Conservation (phyloP, 1,140 invertebrate species). For the Drosophila melanogaster region Release_6_plus_ISO1_MT NT_037436.4:10990501-10991000, state of each 20-base stretch:
- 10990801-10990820: conserved; percentile 70
- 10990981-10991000: conserved; percentile 36
- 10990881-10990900: conserved; percentile 75
- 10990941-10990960: conserved; percentile 61
- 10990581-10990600: conserved; percentile 18
- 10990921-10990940: conserved; percentile 79
- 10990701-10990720: conserved; percentile 81
- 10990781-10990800: conserved; percentile 78
- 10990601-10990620: conserved; percentile 4
- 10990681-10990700: conserved; percentile 57
- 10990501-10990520: conserved; percentile 27
- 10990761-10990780: conserved; percentile 29
- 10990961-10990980: conserved; percentile 24
- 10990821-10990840: conserved; percentile 17
- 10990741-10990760: conserved; percentile 46
- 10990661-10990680: conserved; percentile 79
- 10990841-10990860: conserved; percentile 4
- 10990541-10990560: conserved; percentile 43
- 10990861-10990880: conserved; percentile 46
- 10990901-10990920: conserved; percentile 82
- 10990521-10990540: conserved; percentile 3
- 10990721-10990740: conserved; percentile 80
- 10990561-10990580: conserved; percentile 4
- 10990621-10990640: conserved; percentile 25
- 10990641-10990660: conserved; percentile 78